Base-by-base conservation (phyloP, 2,113 vertebrate species). In the Sceloporus tristichus region DNA sequence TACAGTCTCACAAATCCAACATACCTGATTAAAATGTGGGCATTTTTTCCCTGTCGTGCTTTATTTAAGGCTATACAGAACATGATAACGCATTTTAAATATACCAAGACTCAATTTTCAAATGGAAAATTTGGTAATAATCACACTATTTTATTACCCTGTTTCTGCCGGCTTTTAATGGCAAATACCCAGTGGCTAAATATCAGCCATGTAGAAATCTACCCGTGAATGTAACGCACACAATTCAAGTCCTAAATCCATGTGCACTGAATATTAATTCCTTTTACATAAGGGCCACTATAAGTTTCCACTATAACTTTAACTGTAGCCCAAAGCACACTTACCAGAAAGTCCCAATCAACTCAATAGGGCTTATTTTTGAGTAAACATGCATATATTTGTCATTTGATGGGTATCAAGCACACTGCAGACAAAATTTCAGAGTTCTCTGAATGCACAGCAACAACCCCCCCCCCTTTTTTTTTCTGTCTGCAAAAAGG, bases 281-380 rank as follows among this genome's bases (percentile, higher is more conserved):
- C 76, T 71, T 91, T 93, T 91, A 93, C 79, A 68, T 88, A 92
- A 94, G 16, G 14, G n/a, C 59, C 87, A 90, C 84, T 92, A 16
- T 62, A 62, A 62, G 48, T 34, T 91, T 91, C 84, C 80, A 53
- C 82, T 91, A 88, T 87, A 96, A 95, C 92, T 96, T 94, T 87
- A 88, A 93, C 77, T 79, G 27, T 48, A 70, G 1, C 76, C 76
- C 62, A 90, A 88, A 87, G 13, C 27, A 68, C 21, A 40, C 18
- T n/a, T 48, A 68, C 75, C 29, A 86, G 23, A 77, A 77, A 27
- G 38, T 62, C 56, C 8, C 56, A 48, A 25, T 53, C 21, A 53
- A 25, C 40, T 29, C 4, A 27, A 34, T 18, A 40, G 34, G 10
- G 23, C n/a, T 59, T 29, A 9, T 13, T 53, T 29, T 38, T 65